Evolutionary conservation across 2,888 invertebrate genomes (phyloP).

Genomic region (Phengaris arion): DNA sequence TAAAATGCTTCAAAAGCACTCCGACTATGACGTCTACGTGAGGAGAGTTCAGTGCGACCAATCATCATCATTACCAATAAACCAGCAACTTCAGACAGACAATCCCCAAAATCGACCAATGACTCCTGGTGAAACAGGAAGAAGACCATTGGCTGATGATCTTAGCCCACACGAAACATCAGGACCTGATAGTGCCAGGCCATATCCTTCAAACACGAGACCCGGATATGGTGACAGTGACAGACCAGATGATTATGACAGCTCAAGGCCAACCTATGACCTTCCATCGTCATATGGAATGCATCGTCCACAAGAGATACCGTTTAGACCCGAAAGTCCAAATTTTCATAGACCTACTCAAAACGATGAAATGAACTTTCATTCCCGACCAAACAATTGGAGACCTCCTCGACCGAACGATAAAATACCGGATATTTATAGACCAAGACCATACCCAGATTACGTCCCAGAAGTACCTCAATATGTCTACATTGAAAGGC

Average conservation of each 20-base stretch:
- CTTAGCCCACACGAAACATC: slow-evolving; percentile 48
- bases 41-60: slow-evolving; percentile 66
- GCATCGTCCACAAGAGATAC: slow-evolving; percentile 60
- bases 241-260: slow-evolving; percentile 61
- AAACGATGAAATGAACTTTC: slow-evolving; percentile 59
- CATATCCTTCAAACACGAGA: slow-evolving; percentile 41
- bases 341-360: slow-evolving; percentile 47
- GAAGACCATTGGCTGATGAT: slow-evolving; percentile 55
- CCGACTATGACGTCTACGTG: slow-evolving; percentile 69
- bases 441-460: slow-evolving; percentile 44
- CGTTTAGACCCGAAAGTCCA: slow-evolving; percentile 51
- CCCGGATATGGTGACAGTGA: slow-evolving; percentile 48
- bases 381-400: slow-evolving; percentile 47
- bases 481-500: slow-evolving; percentile 61
- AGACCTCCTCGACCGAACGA: slow-evolving; percentile 48
- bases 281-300: slow-evolving; percentile 50
- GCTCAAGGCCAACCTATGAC: slow-evolving; percentile 56
- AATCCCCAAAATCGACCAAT: slow-evolving; percentile 59
- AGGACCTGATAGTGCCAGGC: slow-evolving; percentile 40
- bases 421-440: slow-evolving; percentile 49
- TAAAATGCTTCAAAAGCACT: slow-evolving; percentile 54
- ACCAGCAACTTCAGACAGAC: slow-evolving; percentile 52
- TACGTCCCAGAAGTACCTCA: slow-evolving; percentile 54
- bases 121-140: slow-evolving; percentile 60
- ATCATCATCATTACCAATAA: slow-evolving; percentile 61